Evolutionary conservation across 2,113 vertebrate species (phyloP).

Genomic region (Catharus minimus): DNA sequence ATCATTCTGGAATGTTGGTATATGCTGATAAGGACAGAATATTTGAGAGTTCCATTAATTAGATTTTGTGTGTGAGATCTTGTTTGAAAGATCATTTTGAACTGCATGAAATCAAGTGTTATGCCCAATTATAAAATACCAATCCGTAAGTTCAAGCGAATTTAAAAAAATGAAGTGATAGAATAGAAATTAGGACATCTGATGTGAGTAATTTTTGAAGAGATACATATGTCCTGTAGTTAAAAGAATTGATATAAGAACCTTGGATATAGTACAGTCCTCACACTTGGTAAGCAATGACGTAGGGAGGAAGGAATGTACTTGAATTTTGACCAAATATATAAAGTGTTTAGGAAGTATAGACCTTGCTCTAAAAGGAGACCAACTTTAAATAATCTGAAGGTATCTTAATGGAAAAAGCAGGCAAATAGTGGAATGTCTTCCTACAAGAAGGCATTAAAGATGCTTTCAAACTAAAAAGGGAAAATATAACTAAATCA

Average conservation of each 20-base stretch:
- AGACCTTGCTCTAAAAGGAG: not conserved
- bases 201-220: not conserved
- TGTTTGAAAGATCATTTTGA: not conserved
- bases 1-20: not conserved
- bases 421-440: not conserved
- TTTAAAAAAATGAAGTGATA: not conserved
- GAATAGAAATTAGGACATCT: not conserved
- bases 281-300: not conserved
- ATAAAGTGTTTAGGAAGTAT: not conserved
- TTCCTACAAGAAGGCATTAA: not conserved
- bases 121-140: not conserved
- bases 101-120: not conserved
- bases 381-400: not conserved
- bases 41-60: not conserved
- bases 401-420: not conserved
- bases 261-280: not conserved
- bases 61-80: not conserved
- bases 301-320: not conserved
- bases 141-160: not conserved
- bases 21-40: not conserved
- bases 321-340: constrained; percentile 40
- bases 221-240: not conserved
- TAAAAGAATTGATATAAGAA: not conserved
- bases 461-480: not conserved
- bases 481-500: not conserved